A percentile compares a stretch with the other conserved stretches of the same genome.
These are phyloP conservation scores for Acheta domesticus DNA, from an alignment of 2,888 invertebrate species.

Conservation along the genomic window DNA sequence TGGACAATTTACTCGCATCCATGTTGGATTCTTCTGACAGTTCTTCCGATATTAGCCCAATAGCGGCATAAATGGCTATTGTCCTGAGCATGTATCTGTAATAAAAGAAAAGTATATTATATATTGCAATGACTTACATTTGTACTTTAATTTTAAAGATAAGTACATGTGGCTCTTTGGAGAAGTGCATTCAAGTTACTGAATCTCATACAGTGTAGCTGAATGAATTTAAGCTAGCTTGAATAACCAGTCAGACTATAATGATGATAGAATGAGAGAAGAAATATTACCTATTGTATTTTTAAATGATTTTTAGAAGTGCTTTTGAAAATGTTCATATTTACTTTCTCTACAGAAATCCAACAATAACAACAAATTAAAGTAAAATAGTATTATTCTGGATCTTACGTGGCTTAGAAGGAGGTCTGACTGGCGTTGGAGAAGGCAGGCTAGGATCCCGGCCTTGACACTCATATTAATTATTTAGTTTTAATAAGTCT, in stretches of 20 bases:
- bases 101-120: not conserved
- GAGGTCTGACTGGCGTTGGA: not conserved
- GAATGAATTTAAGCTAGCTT: no score
- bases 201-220: no score
- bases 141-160: no score
- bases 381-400: not conserved
- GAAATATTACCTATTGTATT: no score
- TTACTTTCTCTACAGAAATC: constrained; percentile 34
- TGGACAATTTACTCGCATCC: constrained; percentile 44
- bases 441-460: not conserved
- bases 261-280: no score
- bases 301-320: no score
- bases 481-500: constrained; percentile 31
- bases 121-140: no score
- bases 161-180: no score
- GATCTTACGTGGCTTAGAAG: constrained; percentile 25
- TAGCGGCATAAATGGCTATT: constrained; percentile 40
- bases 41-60: constrained; percentile 43
- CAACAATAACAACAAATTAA: no score
- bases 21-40: constrained; percentile 42
- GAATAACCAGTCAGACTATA: no score
- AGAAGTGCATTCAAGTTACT: no score
- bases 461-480: constrained; percentile 29
- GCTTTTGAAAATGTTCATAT: no score
- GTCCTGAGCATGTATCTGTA: constrained; percentile 39